Conservation (phyloP, 1,140 invertebrate genomes). For the Lepidurus arcticus region DNA sequence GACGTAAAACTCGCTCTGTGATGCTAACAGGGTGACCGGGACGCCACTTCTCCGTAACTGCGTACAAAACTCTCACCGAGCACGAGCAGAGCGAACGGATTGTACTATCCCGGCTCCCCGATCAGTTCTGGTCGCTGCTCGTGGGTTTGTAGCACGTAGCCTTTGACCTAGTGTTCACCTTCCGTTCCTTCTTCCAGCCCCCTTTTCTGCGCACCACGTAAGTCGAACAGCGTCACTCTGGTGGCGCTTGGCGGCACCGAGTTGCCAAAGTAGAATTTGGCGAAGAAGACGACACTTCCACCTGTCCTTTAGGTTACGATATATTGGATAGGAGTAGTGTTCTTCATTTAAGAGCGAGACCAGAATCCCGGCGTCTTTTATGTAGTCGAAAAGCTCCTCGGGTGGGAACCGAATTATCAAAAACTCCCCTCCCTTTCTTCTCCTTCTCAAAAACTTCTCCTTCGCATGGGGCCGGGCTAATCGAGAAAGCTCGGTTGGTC, state of each 20-base stretch:
- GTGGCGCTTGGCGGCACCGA: background rate
- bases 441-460: background rate
- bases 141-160: background rate
- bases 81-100: background rate
- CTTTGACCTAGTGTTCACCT: constrained; percentile 14
- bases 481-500: background rate
- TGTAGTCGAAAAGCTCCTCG: background rate
- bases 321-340: background rate
- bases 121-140: background rate
- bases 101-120: background rate
- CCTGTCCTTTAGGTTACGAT: background rate
- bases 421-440: too few species aligned
- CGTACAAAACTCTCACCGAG: background rate
- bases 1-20: background rate
- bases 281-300: background rate
- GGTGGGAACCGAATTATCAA: background rate
- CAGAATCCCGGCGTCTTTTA: background rate
- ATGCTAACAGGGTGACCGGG: background rate
- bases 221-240: background rate
- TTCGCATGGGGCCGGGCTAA: background rate
- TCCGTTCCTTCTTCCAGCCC: background rate
- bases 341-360: background rate
- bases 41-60: background rate
- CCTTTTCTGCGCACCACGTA: background rate
- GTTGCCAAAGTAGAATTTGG: background rate